A percentile compares a stretch with the other conserved stretches of the same genome.
phyloP scores from a whole-genome alignment of 2,797 vertebrate species.

The Dendrocincla fuliginosa region DNA sequence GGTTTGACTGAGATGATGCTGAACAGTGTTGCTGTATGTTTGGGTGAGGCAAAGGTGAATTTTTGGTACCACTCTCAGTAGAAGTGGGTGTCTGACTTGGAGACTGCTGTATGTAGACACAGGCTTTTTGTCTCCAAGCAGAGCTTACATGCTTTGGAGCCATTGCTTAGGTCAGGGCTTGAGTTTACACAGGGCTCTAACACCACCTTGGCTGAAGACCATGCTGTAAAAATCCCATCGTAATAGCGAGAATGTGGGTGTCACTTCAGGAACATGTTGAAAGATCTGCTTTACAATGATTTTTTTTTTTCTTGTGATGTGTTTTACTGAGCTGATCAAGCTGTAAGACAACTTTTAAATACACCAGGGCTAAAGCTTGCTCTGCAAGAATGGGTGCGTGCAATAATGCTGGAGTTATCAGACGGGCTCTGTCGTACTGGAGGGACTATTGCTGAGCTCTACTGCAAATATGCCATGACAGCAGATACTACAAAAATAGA shows the following conservation, averaged over 20 bases:
- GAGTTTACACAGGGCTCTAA: background rate
- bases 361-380: background rate
- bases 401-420: background rate
- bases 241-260: background rate
- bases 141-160: background rate
- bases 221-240: background rate
- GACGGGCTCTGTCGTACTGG: fast-evolving
- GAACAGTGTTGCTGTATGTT: background rate
- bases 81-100: fast-evolving
- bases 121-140: background rate
- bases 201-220: background rate
- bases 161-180: background rate
- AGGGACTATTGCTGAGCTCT: background rate
- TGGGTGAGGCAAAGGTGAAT: background rate
- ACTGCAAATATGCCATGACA: background rate
- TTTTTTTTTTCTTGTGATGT: background rate
- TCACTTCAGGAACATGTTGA: background rate
- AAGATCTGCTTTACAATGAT: background rate
- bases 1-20: background rate
- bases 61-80: background rate
- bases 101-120: background rate
- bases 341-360: background rate
- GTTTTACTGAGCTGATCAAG: background rate
- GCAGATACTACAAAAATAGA: background rate
- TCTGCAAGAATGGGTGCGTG: background rate